Evolutionary conservation across 2,888 invertebrate species (phyloP).

Genomic region (Gymnoscelis rufifasciata): DNA sequence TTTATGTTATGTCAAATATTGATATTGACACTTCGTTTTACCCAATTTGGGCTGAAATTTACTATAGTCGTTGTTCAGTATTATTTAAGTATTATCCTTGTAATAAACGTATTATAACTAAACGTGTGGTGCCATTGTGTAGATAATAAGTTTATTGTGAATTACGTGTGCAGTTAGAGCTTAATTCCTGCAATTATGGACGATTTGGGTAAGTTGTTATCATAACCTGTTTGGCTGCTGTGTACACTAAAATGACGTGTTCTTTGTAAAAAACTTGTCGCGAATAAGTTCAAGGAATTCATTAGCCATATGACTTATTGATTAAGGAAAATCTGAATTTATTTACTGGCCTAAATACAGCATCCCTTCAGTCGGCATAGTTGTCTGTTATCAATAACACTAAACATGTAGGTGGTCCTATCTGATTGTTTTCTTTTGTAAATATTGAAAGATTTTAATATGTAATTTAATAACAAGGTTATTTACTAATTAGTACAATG

Average conservation of each 20-base stretch:
- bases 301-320: conserved; percentile 6
- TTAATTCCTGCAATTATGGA: conserved; percentile 53
- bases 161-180: conserved; percentile 24
- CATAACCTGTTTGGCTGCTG: conserved; percentile 69
- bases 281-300: conserved; percentile 25
- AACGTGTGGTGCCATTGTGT: conserved; percentile 30
- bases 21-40: conserved; percentile 35
- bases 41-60: conserved; percentile 45
- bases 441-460: conserved; percentile 8
- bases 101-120: conserved; percentile 28
- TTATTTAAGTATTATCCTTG: conserved; percentile 36
- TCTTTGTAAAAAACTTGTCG: conserved; percentile 49
- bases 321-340: neutral
- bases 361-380: neutral
- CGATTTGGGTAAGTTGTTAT: conserved; percentile 75
- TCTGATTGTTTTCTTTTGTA: conserved; percentile 9
- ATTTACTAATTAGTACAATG: no score
- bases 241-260: conserved; percentile 58
- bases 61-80: conserved; percentile 33
- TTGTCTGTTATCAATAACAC: conserved; percentile 7
- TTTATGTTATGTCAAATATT: conserved; percentile 8
- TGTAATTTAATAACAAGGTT: no score
- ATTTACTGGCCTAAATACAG: neutral
- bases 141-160: conserved; percentile 26
- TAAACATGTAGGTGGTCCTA: neutral